phyloP scores from a whole-genome alignment of 2,113 vertebrate genomes.

The Chaetodon trifascialis region DNA sequence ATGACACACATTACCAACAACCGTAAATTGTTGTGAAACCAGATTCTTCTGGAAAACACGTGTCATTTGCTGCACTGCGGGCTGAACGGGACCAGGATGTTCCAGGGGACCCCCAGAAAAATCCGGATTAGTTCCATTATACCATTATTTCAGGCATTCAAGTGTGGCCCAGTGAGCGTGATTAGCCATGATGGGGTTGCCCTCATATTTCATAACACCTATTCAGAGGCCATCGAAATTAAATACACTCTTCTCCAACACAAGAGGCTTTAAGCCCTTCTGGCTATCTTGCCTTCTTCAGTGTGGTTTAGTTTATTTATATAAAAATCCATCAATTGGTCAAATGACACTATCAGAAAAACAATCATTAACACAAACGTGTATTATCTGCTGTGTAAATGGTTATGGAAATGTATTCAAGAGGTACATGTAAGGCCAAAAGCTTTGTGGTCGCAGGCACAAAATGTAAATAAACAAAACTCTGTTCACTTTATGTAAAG shows the following conservation, averaged over 20 bases:
- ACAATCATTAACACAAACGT: not conserved
- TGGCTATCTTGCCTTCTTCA: not conserved
- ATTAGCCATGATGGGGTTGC: not conserved
- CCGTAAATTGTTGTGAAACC: not conserved
- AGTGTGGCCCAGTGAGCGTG: not conserved
- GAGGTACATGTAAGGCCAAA: not conserved
- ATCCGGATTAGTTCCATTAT: conserved; percentile 6
- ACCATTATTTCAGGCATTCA: not conserved
- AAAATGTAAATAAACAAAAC: not conserved
- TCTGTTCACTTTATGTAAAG: no score
- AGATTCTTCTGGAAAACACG: not conserved
- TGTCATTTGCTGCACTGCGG: not conserved
- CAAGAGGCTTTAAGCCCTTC: not conserved
- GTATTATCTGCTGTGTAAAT: not conserved
- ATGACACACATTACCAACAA: conserved; percentile 20
- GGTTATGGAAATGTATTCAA: conserved; percentile 2
- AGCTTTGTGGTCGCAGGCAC: not conserved
- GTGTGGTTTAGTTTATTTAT: not conserved
- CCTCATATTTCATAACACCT: conserved; percentile 8
- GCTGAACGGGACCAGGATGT: not conserved
- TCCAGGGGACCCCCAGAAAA: conserved; percentile 7
- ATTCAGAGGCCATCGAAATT: not conserved
- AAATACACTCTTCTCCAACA: not conserved
- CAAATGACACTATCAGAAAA: not conserved
- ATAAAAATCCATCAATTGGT: not conserved